Percentiles rank a stretch among this genome's conserved stretches.
phyloP scores from a whole-genome alignment of 2,888 invertebrate genomes.

The Cephus spinipes region DNA sequence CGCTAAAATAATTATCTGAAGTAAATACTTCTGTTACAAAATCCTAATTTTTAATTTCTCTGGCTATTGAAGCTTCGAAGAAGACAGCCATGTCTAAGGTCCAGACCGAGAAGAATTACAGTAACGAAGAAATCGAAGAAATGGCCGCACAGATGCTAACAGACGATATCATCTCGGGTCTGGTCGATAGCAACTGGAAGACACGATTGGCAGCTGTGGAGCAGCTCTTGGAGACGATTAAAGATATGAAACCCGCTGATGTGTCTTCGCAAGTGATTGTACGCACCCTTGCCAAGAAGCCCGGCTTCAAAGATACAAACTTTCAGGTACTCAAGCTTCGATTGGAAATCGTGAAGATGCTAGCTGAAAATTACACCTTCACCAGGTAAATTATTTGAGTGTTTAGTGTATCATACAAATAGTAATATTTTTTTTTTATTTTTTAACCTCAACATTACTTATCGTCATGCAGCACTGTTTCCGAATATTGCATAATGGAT shows the following conservation, averaged over 20 bases:
- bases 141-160: slow-evolving; percentile 77
- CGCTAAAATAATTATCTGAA: background rate
- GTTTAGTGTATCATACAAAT: slow-evolving; percentile 10
- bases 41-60: background rate
- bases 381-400: slow-evolving; percentile 68
- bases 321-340: slow-evolving; percentile 90
- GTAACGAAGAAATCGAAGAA: slow-evolving; percentile 82
- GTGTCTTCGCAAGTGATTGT: slow-evolving; percentile 82
- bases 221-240: slow-evolving; percentile 73
- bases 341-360: slow-evolving; percentile 81
- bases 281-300: slow-evolving; percentile 81
- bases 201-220: slow-evolving; percentile 82
- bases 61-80: slow-evolving; percentile 29
- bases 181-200: slow-evolving; percentile 89
- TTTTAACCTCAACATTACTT: slow-evolving; percentile 14
- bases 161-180: slow-evolving; percentile 74
- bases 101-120: slow-evolving; percentile 74
- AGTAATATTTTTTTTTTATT: slow-evolving; percentile 13
- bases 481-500: slow-evolving; percentile 82
- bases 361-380: slow-evolving; percentile 82
- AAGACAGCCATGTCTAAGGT: slow-evolving; percentile 55
- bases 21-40: background rate
- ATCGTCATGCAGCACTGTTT: slow-evolving; percentile 72
- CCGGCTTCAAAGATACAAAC: slow-evolving; percentile 89
- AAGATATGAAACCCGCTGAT: slow-evolving; percentile 73